Evolutionary conservation across 2,113 vertebrate species (phyloP).

Genomic region (Coptodon rendalli): DNA sequence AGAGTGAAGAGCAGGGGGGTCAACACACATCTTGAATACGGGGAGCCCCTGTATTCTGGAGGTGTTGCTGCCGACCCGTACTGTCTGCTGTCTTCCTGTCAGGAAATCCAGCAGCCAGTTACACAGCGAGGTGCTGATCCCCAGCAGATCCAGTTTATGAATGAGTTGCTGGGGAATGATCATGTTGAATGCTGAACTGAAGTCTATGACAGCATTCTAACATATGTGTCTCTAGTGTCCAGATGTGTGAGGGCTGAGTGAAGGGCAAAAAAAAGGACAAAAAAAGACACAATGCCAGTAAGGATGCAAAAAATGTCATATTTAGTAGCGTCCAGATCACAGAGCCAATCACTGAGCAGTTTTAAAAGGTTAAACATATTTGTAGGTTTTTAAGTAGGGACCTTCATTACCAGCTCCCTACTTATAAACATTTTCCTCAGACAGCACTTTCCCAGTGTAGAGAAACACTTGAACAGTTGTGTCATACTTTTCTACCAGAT

Average conservation of each 20-base stretch:
- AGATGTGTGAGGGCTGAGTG: neutral
- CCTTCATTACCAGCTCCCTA: neutral
- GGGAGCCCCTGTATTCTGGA: neutral
- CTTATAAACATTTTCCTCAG: neutral
- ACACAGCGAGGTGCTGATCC: neutral
- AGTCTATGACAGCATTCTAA: neutral
- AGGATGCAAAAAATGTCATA: neutral
- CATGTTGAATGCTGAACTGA: neutral
- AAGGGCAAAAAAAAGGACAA: neutral
- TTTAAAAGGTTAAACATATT: neutral
- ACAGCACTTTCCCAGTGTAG: neutral
- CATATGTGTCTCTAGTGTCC: neutral
- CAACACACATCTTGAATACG: neutral
- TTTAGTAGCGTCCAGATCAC: neutral
- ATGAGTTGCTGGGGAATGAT: neutral
- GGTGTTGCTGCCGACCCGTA: neutral
- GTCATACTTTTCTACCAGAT: neutral
- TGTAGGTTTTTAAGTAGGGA: neutral
- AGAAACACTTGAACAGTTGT: neutral
- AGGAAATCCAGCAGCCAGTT: neutral
- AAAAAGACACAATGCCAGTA: neutral
- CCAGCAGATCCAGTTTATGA: neutral
- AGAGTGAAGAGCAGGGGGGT: neutral
- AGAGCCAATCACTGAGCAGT: neutral
- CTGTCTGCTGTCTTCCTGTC: neutral